These are phyloP conservation scores for Palythoa grandiflora DNA, from an alignment of 92 coral and sea anemone species.

Conservation along the genomic window DNA sequence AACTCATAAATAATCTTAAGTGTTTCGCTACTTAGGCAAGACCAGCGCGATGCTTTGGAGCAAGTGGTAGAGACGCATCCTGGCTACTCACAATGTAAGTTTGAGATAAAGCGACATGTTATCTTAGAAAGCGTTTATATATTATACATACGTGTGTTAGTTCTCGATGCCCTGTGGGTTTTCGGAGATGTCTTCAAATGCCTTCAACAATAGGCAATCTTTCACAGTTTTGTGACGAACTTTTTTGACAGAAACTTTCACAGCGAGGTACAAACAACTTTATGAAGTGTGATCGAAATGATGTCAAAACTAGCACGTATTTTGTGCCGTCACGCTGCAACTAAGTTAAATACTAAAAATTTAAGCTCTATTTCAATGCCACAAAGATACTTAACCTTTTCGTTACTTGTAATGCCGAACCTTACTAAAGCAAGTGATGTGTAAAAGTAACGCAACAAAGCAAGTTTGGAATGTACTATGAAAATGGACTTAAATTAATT, in stretches of 20 bases:
- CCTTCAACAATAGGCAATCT: conserved; percentile 50
- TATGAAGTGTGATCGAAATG: conserved; percentile 33
- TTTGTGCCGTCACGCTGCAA: conserved; percentile 20
- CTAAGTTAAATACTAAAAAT: background rate
- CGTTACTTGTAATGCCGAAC: background rate
- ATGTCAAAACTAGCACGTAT: conserved; percentile 34
- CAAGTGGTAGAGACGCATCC: conserved; percentile 88
- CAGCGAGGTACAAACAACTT: conserved; percentile 55
- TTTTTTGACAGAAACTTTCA: conserved; percentile 50
- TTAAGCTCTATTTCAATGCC: background rate
- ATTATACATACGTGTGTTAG: conserved; percentile 58
- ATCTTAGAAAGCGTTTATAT: conserved; percentile 72
- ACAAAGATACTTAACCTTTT: background rate
- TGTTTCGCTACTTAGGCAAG: conserved; percentile 71
- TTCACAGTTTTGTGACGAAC: conserved; percentile 63
- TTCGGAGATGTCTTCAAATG: conserved; percentile 48
- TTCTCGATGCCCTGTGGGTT: conserved; percentile 54
- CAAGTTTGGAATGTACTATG: background rate
- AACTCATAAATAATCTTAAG: background rate
- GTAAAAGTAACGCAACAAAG: background rate
- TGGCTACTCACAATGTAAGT: conserved; percentile 95
- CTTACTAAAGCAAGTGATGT: background rate
- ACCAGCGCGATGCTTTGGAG: conserved; percentile 91
- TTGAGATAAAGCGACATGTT: conserved; percentile 74
- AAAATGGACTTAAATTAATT: background rate